A percentile compares a stretch with the other conserved stretches of the same genome.
These are phyloP conservation scores for Eutrigla gurnardus DNA, from an alignment of 2,797 vertebrate genomes.

Conservation along the genomic window DNA sequence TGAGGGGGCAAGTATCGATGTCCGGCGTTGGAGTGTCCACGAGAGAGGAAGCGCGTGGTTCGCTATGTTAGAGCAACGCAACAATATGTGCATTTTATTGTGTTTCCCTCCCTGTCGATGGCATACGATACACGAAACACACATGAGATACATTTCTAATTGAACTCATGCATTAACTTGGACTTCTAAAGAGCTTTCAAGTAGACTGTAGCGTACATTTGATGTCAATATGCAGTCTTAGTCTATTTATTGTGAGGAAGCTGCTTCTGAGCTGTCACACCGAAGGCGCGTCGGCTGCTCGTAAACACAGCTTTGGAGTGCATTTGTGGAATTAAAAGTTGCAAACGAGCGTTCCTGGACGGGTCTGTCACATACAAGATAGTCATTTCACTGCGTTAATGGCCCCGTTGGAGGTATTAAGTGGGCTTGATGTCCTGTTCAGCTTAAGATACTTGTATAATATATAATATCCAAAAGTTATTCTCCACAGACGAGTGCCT, in stretches of 20 bases:
- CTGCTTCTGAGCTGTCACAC: constrained; percentile 72
- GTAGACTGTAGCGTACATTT: constrained; percentile 64
- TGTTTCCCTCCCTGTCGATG: constrained; percentile 28
- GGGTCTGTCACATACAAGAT: constrained; percentile 54
- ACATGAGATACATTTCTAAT: constrained; percentile 72
- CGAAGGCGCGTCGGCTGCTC: constrained; percentile 57
- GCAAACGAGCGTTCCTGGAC: constrained; percentile 70
- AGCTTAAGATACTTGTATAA: constrained; percentile 49
- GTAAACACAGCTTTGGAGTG: constrained; percentile 79
- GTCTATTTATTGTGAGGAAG: constrained; percentile 70
- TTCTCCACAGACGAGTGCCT: background rate
- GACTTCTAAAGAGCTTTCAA: constrained; percentile 63
- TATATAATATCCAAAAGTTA: constrained; percentile 34
- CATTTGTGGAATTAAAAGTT: constrained; percentile 80
- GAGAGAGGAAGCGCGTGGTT: constrained; percentile 18
- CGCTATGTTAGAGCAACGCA: constrained; percentile 39
- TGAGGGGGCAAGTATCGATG: background rate
- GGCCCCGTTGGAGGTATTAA: constrained; percentile 50
- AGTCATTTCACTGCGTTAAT: constrained; percentile 64
- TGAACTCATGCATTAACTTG: constrained; percentile 32
- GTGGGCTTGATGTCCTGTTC: constrained; percentile 45
- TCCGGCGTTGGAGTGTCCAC: background rate
- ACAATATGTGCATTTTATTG: constrained; percentile 41
- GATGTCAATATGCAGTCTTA: constrained; percentile 76
- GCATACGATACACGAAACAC: constrained; percentile 25